These are phyloP conservation scores for Charanyca ferruginea DNA, from an alignment of 2,888 invertebrate species.

Conservation along the genomic window DNA sequence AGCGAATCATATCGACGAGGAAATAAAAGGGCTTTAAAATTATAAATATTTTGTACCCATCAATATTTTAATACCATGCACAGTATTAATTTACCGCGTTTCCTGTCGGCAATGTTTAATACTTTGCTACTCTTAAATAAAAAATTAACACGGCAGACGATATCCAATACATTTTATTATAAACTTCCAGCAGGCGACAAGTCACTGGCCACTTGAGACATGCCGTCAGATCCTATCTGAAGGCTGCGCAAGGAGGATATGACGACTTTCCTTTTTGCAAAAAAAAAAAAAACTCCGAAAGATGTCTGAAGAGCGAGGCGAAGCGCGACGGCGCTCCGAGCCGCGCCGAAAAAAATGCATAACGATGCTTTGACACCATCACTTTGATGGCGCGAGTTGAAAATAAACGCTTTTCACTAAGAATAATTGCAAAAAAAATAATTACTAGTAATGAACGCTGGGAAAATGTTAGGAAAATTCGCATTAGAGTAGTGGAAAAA, in stretches of 20 bases:
- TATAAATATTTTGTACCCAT: constrained; percentile 19
- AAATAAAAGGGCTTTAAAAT: constrained; percentile 1
- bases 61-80: not conserved
- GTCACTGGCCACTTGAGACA: constrained; percentile 82
- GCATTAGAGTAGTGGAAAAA: no score
- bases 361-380: constrained; percentile 75
- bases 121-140: constrained; percentile 25
- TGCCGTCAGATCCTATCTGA: constrained; percentile 81
- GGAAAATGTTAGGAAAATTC: constrained; percentile 15
- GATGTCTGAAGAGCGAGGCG: constrained; percentile 82
- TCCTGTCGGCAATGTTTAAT: constrained; percentile 44
- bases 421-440: constrained; percentile 49
- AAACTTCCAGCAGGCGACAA: constrained; percentile 69
- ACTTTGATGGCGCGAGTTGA: constrained; percentile 69
- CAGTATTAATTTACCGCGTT: constrained; percentile 27
- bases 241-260: constrained; percentile 76
- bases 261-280: constrained; percentile 83
- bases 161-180: constrained; percentile 51
- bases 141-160: constrained; percentile 33
- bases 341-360: constrained; percentile 80
- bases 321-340: constrained; percentile 71
- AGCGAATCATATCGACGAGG: not conserved
- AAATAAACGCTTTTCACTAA: constrained; percentile 64
- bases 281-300: constrained; percentile 75
- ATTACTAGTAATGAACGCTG: constrained; percentile 41